Evolutionary conservation across 2,888 invertebrate species (phyloP).

Genomic region (Glyphotaelius pellucidus): DNA sequence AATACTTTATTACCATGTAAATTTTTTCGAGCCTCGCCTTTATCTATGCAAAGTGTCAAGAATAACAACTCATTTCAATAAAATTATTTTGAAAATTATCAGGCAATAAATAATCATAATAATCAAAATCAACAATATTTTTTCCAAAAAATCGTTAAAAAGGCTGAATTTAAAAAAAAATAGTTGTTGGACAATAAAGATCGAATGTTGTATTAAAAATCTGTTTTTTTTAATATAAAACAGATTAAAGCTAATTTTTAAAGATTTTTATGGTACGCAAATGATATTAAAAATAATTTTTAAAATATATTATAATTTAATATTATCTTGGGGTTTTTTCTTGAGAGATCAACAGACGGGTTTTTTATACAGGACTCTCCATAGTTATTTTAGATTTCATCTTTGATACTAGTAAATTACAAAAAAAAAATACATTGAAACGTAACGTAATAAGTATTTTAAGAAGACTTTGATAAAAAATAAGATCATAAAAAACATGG

Average conservation of each 20-base stretch:
- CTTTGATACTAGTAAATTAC: too few species aligned
- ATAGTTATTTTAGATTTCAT: too few species aligned
- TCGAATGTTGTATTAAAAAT: background rate
- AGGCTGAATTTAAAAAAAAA: background rate
- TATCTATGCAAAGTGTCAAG: background rate
- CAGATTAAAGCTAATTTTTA: background rate
- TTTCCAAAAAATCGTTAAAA: background rate
- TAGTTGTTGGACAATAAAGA: background rate
- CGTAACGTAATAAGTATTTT: too few species aligned
- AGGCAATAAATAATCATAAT: background rate
- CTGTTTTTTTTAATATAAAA: background rate
- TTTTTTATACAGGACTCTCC: background rate
- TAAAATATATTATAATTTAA: background rate
- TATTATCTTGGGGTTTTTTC: background rate
- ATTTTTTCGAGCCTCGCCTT: background rate
- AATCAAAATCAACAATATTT: background rate
- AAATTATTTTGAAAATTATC: background rate
- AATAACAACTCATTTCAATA: background rate
- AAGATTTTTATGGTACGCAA: background rate
- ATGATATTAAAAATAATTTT: background rate
- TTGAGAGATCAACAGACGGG: too few species aligned
- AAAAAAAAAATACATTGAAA: too few species aligned
- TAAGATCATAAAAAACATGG: too few species aligned
- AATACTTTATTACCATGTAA: too few species aligned
- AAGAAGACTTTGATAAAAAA: too few species aligned